Evolutionary conservation across 2,797 vertebrate species (phyloP).

Genomic region (Darevskia nairensis): DNA sequence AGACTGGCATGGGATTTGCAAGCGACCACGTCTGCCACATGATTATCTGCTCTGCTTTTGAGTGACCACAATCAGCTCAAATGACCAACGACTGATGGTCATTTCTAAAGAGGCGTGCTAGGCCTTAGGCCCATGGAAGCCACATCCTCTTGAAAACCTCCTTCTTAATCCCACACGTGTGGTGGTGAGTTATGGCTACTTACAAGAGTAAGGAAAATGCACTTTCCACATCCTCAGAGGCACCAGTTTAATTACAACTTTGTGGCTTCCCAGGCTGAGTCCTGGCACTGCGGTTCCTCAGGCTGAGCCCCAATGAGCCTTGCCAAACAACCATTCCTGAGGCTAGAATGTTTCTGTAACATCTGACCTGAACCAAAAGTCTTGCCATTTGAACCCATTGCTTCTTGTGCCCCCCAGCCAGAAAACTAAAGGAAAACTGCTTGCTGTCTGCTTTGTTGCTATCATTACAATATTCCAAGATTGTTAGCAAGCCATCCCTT

Average conservation of each 20-base stretch:
- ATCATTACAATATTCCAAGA: not conserved
- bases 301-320: not conserved
- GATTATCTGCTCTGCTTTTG: not conserved
- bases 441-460: not conserved
- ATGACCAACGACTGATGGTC: not conserved
- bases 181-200: not conserved
- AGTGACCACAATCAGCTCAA: not conserved
- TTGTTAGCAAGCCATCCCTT: not conserved
- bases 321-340: not conserved
- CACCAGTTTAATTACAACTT: not conserved
- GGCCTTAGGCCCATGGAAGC: not conserved
- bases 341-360: not conserved
- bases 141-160: conserved; percentile 3
- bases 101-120: not conserved
- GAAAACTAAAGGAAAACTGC: not conserved
- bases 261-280: not conserved
- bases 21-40: not conserved
- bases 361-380: not conserved
- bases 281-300: not conserved
- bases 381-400: not conserved
- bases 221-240: conserved; percentile 7
- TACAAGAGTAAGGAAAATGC: not conserved
- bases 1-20: not conserved
- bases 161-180: not conserved
- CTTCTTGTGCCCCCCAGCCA: not conserved